Base-by-base conservation (phyloP, 2,888 invertebrate genomes). In the Lamproptera curius region DNA sequence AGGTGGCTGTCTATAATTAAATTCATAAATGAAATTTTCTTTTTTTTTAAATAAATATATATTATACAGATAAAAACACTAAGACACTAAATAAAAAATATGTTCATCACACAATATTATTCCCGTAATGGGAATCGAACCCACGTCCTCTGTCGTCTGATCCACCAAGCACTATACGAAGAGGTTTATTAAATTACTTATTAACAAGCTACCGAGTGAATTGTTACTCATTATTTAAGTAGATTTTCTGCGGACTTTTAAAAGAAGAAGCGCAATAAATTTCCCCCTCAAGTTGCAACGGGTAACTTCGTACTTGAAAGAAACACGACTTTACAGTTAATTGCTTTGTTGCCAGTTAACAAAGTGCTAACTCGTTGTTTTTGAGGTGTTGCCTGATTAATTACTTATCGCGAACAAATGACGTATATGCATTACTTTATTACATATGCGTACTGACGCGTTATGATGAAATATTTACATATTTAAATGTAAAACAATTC, bases 271-370 rank as follows among this genome's bases (percentile, higher is more conserved):
- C 60, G 67, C 62, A 59, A 76, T 76, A 76, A 77, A 76, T 75
- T 71, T 63, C 57, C 55, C 54, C 50, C 52, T 50, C 53, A 49
- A 58, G 57, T 63, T 59, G 61, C 55, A 56, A 49, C n/a, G 62
- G 66, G 61, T 52, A 64, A 62, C 64, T 65, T 39, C 54, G 59
- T 56, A 65, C 61, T 68, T 64, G 64, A 68, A 74, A 71, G 66
- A 62, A 72, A 70, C 66, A 64, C 64, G 63, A 62, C 61, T 71
- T 71, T 63, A 58, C 63, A 65, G 72, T 75, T 81, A 81, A 82
- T 80, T 81, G 80, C 73, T 75, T 76, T 70, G 77, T 74, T 67
- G 70, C 72, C 65, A 59, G 68, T 72, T 76, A 77, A 80, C 70
- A 68, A 74, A 78, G 73, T 73, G 73, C 70, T 73, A 73, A 78